Evolutionary conservation across 2,113 vertebrate species (phyloP), one percentile per base, ranked within the genome.

Genomic region (Otis tarda): DNA sequence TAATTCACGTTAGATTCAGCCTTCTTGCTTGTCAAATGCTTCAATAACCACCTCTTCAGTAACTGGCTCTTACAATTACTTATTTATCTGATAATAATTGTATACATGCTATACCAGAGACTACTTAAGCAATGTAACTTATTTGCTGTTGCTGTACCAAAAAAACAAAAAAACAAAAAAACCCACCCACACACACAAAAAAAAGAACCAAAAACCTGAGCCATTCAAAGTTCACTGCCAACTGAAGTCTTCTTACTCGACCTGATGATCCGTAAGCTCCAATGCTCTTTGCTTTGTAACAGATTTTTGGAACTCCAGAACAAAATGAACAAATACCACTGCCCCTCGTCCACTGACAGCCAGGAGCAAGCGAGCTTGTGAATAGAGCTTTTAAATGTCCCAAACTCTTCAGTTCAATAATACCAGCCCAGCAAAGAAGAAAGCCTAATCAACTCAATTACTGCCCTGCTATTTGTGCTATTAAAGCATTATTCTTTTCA

Each of bases 111-210:
- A 30, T 12, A 41, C 1, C 3, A 7, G 33, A 85, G 35, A 12
- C 28, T 12, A 64, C 23, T 49, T 39, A 14, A 0, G 1, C 52
- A 71, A 16, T 0, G 0, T 31, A 49, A 70, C 9, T 78, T 49
- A 31, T 31, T 50, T 64, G 45, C 56, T 59, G 30, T 20, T 41
- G 41, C 73, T 64, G 8, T 4, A 43, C 24, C 12, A 49, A 33
- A 83, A 73, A n/a, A 84, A 69, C 39, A n/a, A 45, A 39, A 68
- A 59, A 33, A 4, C 45, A 71, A 56, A 70, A 14, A 43, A 43
- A 14, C 14, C 41, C 14, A 14, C 12, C 41, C 41, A 37, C 37
- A 37, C 41, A 14, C 41, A 43, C 14, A 43, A 43, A 43, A 43
- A 43, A 43, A 43, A 43, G 6, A 43, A 43, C 41, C 41, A 43